These are phyloP conservation scores for Planococcus citri DNA, from an alignment of 1,140 invertebrate genomes.

Conservation along the genomic window DNA sequence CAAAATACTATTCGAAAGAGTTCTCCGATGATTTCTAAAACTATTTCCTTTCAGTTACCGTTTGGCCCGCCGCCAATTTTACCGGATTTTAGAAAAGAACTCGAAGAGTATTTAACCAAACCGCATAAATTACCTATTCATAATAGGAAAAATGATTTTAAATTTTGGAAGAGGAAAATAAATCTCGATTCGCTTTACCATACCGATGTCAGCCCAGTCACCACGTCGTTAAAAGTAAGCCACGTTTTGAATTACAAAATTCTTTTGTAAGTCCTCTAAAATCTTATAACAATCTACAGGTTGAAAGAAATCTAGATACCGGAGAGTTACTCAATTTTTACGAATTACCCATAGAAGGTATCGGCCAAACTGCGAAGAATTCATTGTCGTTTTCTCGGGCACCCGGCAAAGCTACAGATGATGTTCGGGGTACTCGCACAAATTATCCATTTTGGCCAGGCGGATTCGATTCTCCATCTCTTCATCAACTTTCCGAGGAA, in stretches of 20 bases:
- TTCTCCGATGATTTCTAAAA: background rate
- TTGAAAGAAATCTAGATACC: constrained; percentile 54
- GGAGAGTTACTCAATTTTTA: constrained; percentile 53
- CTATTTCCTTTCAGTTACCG: background rate
- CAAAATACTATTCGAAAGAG: background rate
- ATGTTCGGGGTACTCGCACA: constrained; percentile 46
- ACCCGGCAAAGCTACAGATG: constrained; percentile 43
- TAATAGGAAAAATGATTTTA: background rate
- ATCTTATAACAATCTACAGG: constrained; percentile 30
- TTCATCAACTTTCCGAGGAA: constrained; percentile 24
- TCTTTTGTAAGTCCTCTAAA: background rate
- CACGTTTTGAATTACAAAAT: background rate
- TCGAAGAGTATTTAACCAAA: background rate
- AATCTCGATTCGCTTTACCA: background rate
- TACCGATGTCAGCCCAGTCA: background rate
- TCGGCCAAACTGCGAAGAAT: constrained; percentile 53
- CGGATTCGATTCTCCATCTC: constrained; percentile 39
- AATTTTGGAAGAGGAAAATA: background rate
- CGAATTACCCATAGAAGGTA: constrained; percentile 46
- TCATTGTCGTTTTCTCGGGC: constrained; percentile 58
- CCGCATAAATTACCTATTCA: background rate
- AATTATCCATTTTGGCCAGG: constrained; percentile 72
- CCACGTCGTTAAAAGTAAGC: background rate
- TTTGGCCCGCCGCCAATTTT: background rate
- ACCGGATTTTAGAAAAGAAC: background rate